phyloP scores from a whole-genome alignment of 2,797 vertebrate species.

The Rhinogobio ventralis region DNA sequence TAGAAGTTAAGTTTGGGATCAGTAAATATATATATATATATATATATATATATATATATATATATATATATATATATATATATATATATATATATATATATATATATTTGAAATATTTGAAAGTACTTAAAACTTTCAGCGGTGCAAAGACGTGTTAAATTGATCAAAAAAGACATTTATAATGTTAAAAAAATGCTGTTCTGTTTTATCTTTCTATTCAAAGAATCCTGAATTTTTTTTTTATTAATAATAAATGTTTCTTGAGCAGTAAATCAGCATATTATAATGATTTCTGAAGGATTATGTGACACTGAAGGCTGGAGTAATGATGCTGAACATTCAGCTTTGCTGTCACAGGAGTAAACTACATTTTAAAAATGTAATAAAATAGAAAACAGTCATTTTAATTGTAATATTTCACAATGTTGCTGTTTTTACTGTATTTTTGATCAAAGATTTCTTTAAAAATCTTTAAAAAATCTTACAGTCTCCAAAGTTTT shows the following conservation, averaged over 20 bases:
- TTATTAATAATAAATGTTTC: background rate
- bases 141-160: background rate
- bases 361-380: background rate
- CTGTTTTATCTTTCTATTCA: background rate
- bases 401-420: background rate
- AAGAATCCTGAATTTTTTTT: background rate
- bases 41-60: no score
- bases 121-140: background rate
- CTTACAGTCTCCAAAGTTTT: background rate
- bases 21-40: no score
- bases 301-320: background rate
- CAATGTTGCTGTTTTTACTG: background rate
- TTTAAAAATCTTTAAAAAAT: background rate
- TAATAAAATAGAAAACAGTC: background rate
- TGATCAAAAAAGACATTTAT: no score
- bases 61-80: no score
- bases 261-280: no score
- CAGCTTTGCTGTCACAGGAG: background rate
- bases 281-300: no score
- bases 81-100: no score
- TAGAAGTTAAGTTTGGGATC: no score
- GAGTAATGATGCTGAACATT: background rate
- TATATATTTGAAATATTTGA: no score
- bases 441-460: background rate
- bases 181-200: no score